These are phyloP conservation scores for Drosophila buzzatii DNA, from an alignment of 2,888 invertebrate species.

Conservation along the genomic window DNA sequence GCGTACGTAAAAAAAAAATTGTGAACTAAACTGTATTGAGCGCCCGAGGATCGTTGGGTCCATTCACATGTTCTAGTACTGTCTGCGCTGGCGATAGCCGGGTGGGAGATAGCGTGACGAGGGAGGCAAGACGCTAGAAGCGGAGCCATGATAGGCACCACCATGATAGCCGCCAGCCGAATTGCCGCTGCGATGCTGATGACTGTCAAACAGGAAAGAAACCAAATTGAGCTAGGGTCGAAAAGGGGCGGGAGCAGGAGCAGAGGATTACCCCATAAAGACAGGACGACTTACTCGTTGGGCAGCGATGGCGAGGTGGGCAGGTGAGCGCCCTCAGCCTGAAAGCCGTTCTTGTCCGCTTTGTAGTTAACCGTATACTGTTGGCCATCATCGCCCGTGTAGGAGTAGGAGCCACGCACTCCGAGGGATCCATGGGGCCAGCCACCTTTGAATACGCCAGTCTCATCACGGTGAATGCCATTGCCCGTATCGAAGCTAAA, in stretches of 20 bases:
- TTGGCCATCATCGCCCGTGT: conserved; percentile 88
- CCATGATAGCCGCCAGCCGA: conserved; percentile 44
- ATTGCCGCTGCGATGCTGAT: conserved; percentile 50
- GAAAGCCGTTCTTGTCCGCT: conserved; percentile 92
- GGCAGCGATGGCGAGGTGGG: conserved; percentile 92
- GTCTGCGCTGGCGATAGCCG: conserved; percentile 69
- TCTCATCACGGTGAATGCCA: conserved; percentile 87
- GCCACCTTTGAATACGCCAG: conserved; percentile 87
- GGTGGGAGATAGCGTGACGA: conserved; percentile 81
- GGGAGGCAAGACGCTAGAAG: conserved; percentile 62
- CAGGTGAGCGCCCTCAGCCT: conserved; percentile 91
- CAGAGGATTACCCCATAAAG: neutral
- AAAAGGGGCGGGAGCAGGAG: neutral
- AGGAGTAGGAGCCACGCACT: conserved; percentile 88
- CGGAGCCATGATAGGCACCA: conserved; percentile 53
- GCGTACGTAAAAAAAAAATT: conserved; percentile 19
- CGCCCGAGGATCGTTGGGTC: conserved; percentile 4
- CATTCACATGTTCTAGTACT: conserved; percentile 40
- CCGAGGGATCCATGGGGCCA: conserved; percentile 88
- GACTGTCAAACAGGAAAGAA: conserved; percentile 38
- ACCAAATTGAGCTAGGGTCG: neutral
- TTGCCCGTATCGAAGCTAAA: conserved; percentile 88
- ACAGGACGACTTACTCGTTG: conserved; percentile 78
- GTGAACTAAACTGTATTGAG: neutral
- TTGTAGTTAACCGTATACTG: conserved; percentile 89